Percentiles rank a stretch among this genome's conserved stretches.
phyloP scores from a whole-genome alignment of 2,113 vertebrate genomes.

The Mustela lutreola region DNA sequence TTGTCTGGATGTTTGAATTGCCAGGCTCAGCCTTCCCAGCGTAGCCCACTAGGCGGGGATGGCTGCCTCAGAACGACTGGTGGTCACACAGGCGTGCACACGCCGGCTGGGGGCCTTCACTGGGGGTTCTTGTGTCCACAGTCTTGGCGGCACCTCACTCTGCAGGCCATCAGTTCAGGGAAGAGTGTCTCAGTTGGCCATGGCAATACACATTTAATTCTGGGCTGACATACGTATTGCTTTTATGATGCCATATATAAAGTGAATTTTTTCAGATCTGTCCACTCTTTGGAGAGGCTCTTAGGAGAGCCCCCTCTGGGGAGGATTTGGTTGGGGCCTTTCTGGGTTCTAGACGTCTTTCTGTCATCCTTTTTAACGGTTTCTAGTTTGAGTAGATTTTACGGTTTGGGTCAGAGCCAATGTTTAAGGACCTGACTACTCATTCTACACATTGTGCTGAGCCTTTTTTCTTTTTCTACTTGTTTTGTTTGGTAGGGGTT shows the following conservation, averaged over 20 bases:
- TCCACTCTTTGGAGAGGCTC: not conserved
- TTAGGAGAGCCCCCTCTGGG: rapidly evolving
- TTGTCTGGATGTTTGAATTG: not conserved
- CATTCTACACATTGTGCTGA: not conserved
- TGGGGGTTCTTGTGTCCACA: rapidly evolving
- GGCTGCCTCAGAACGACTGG: rapidly evolving
- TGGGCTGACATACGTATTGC: not conserved
- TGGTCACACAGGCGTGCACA: rapidly evolving
- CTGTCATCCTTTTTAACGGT: not conserved
- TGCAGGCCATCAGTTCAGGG: not conserved
- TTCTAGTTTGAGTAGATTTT: not conserved
- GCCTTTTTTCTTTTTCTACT: not conserved
- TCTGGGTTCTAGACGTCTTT: not conserved
- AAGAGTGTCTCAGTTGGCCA: not conserved
- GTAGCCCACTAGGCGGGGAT: rapidly evolving
- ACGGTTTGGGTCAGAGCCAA: not conserved
- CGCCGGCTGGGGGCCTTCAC: no score
- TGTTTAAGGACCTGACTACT: not conserved
- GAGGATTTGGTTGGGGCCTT: no score
- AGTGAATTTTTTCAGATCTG: not conserved
- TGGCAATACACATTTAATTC: not conserved
- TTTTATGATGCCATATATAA: not conserved
- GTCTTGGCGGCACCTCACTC: not conserved
- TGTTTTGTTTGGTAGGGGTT: not conserved
- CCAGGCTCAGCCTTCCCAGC: not conserved